A percentile compares a stretch with the other conserved stretches of the same genome.
Evolutionary conservation across 2,113 vertebrate genomes (phyloP).

Genomic region (Sminthopsis crassicaudata): DNA sequence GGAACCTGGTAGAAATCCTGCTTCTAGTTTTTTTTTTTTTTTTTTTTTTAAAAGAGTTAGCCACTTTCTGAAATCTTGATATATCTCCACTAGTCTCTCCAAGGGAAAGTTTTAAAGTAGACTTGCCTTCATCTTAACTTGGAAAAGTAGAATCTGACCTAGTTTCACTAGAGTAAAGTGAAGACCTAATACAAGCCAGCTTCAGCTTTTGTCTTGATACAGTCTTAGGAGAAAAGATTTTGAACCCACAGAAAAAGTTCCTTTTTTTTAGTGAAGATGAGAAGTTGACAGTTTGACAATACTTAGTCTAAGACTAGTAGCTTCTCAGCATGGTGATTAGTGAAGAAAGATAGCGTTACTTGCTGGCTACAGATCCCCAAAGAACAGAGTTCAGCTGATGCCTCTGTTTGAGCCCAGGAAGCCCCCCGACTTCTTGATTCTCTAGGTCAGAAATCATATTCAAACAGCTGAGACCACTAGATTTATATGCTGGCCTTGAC

Average conservation of each 20-base stretch:
- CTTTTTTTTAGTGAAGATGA: fast-evolving
- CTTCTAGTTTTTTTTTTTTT: too few relatives aligned
- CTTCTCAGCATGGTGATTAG: background rate
- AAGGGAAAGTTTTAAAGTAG: background rate
- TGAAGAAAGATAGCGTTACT: background rate
- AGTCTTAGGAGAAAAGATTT: background rate
- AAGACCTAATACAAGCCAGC: background rate
- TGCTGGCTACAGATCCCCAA: background rate
- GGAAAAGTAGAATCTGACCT: background rate
- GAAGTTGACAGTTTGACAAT: background rate
- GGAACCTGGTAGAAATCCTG: too few relatives aligned
- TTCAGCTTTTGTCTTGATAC: background rate
- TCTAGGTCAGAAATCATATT: fast-evolving
- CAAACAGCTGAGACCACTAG: background rate
- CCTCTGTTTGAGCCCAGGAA: background rate
- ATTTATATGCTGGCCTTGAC: background rate
- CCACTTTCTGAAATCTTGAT: background rate
- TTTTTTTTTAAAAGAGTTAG: background rate
- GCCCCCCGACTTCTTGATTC: background rate
- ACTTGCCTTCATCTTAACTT: background rate
- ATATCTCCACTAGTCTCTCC: background rate
- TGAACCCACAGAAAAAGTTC: background rate
- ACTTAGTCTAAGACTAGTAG: background rate
- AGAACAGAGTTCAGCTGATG: background rate
- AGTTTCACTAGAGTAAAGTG: background rate